Conservation (phyloP, 2,888 invertebrate species). For the Oeneis ivallda region DNA sequence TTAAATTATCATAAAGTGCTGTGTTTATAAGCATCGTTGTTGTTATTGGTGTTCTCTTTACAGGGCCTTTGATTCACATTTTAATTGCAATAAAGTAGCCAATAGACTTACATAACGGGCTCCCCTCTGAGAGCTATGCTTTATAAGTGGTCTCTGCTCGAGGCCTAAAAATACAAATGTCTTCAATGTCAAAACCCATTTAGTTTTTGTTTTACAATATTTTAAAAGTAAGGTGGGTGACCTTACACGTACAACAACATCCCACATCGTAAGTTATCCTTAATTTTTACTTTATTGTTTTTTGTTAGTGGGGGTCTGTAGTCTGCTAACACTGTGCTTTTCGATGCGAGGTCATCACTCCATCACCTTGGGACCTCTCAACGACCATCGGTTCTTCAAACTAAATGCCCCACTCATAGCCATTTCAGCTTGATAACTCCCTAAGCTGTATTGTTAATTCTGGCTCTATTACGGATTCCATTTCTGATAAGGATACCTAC, state of each 20-base stretch:
- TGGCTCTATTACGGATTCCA: too few species aligned
- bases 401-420: too few species aligned
- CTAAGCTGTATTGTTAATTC: too few species aligned
- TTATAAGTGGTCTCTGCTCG: conserved; percentile 10
- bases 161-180: conserved; percentile 2
- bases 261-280: too few species aligned
- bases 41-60: conserved; percentile 53
- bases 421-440: too few species aligned
- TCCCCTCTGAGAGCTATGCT: conserved; percentile 23
- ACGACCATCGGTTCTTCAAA: too few species aligned
- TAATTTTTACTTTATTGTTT: too few species aligned
- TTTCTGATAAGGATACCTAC: too few species aligned
- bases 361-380: too few species aligned
- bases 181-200: background rate
- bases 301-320: too few species aligned
- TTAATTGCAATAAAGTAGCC: conserved; percentile 33
- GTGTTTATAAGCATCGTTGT: conserved; percentile 48
- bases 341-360: too few species aligned
- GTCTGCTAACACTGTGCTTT: too few species aligned
- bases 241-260: background rate
- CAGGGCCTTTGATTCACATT: conserved; percentile 48
- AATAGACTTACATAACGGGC: conserved; percentile 42
- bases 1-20: conserved; percentile 48
- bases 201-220: background rate
- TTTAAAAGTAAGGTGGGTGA: background rate